Evolutionary conservation across 2,888 invertebrate genomes (phyloP), one percentile per base, ranked within the genome.

Genomic region (Pristionchus arcanus): DNA sequence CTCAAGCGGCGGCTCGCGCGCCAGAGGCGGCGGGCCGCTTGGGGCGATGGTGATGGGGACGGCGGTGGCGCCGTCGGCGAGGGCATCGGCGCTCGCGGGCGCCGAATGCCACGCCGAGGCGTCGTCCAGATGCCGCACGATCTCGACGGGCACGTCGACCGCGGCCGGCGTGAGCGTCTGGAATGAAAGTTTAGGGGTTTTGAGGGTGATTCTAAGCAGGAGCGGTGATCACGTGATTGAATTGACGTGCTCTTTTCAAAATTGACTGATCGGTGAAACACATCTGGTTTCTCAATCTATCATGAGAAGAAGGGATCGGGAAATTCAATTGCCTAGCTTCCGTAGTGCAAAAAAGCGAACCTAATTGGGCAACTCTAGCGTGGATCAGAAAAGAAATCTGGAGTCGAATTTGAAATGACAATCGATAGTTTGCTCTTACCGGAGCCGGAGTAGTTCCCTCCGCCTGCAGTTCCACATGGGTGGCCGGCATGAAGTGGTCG

Each of bases 81-180:
- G 34, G 13, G 68, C 71, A 5, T 83, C 55, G 28, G 83, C 25
- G 42, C 74, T 25, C 16, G 81, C 28, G 49, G 81, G 49, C 59
- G 84, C 84, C 28, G 84, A 42, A 15, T 25, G n/a, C 28, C 34
- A 21, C 25, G 28, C 25, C 0, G 84, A 16, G 21, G 59, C 34
- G 34, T 55, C 55, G 59, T 85, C 84, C 31, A 85, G 59, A 34
- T 59, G 59, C 2, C 84, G 84, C 34, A 85, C 84, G 34, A 85
- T 37, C 84, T 85, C 84, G 49, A 85, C 84, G 9, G 84, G 84
- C 25, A 85, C 37, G 49, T 59, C 59, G 59, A 85, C 84, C 7
- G 34, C 84, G 59, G 55, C 84, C 9, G 84, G 59, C 5, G 84
- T 85, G 34, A 55, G 83, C 53, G 49, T 74, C 74, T 74, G 74